A percentile compares a stretch with the other conserved stretches of the same genome.
These are phyloP conservation scores for Campopleginae sp. DNA, from an alignment of 2,888 invertebrate species.

Conservation along the genomic window DNA sequence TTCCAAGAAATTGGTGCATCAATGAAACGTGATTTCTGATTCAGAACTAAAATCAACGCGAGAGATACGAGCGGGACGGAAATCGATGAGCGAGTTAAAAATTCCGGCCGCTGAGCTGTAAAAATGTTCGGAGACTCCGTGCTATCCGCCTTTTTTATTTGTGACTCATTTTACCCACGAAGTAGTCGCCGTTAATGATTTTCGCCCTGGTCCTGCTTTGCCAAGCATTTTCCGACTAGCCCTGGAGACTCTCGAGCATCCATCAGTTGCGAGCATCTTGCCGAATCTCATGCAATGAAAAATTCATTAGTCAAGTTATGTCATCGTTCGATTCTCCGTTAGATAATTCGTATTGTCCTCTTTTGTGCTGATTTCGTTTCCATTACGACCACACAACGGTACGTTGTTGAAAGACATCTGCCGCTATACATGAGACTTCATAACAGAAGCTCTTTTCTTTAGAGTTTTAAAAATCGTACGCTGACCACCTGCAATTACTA, in stretches of 20 bases:
- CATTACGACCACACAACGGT: constrained; percentile 18
- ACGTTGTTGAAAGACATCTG: constrained; percentile 46
- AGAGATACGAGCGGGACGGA: not conserved
- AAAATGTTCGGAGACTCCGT: not conserved
- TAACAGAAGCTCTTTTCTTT: constrained; percentile 8
- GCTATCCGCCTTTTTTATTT: not conserved
- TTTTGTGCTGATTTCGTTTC: constrained; percentile 37
- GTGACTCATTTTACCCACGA: not conserved
- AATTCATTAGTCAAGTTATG: constrained; percentile 22
- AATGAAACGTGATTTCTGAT: constrained; percentile 30
- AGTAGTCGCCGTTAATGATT: not conserved
- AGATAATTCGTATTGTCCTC: not conserved
- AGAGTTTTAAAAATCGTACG: constrained; percentile 25
- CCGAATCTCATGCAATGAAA: not conserved
- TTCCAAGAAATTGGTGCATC: constrained; percentile 35
- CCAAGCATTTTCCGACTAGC: not conserved
- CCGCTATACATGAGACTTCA: not conserved
- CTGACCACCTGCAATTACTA: constrained; percentile 58
- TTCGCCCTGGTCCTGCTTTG: not conserved
- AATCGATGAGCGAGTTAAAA: not conserved
- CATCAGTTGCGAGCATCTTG: not conserved
- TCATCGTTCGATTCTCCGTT: constrained; percentile 12
- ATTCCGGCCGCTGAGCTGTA: not conserved
- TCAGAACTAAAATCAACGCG: not conserved
- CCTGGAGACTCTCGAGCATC: not conserved